Evolutionary conservation across 2,113 vertebrate species (phyloP).

Genomic region (Aleadryas rufinucha): DNA sequence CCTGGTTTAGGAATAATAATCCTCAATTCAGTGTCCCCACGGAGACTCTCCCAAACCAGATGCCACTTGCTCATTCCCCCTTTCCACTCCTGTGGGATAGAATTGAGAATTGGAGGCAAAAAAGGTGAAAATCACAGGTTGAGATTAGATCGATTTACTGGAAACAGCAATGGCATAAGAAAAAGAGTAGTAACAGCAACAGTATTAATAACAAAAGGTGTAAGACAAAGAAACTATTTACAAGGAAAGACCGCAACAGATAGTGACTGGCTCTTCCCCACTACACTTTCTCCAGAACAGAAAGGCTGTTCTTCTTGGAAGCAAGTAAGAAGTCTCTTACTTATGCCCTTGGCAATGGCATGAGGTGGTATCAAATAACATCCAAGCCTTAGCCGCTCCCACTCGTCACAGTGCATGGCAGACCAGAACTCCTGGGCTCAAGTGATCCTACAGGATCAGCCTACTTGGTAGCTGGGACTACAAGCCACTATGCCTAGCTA

Average conservation of each 20-base stretch:
- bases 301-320: not conserved
- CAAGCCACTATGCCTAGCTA: too few species aligned
- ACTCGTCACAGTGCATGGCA: not conserved
- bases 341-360: not conserved
- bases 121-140: not conserved
- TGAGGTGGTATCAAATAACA: not conserved
- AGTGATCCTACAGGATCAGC: too few species aligned
- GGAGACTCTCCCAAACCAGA: not conserved
- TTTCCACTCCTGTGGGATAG: not conserved
- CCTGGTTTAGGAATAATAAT: not conserved
- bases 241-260: not conserved
- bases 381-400: too few species aligned
- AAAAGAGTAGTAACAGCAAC: not conserved
- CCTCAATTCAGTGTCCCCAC: not conserved
- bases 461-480: not conserved
- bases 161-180: not conserved
- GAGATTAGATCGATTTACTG: not conserved
- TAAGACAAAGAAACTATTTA: not conserved
- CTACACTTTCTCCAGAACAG: not conserved
- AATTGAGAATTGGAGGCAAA: not conserved
- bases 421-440: not conserved
- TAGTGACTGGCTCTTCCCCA: not conserved
- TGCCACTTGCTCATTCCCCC: rapidly evolving
- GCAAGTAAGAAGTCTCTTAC: not conserved
- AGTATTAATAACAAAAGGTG: not conserved